Evolutionary conservation across 2,113 vertebrate species (phyloP).

Genomic region (Rhadina sibilatrix): DNA sequence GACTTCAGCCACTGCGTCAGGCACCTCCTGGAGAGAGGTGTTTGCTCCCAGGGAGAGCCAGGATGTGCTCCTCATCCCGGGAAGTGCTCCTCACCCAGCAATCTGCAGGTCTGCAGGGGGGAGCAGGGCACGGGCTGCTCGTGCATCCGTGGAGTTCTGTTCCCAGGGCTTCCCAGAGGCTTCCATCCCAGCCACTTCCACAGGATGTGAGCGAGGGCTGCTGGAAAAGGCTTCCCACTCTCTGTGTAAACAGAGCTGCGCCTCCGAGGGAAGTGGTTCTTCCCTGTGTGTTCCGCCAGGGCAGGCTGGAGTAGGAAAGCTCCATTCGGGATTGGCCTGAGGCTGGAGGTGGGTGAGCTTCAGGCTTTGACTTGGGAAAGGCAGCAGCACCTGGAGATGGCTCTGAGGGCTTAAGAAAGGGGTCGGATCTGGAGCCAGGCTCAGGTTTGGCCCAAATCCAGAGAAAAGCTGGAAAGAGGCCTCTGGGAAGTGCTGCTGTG

Average conservation of each 20-base stretch:
- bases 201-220: conserved; percentile 25
- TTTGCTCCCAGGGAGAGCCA: background rate
- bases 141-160: background rate
- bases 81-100: accelerated
- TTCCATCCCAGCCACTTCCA: background rate
- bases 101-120: background rate
- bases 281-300: background rate
- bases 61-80: background rate
- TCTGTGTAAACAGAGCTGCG: background rate
- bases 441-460: background rate
- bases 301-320: background rate
- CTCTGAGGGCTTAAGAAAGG: background rate
- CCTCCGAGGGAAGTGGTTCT: background rate
- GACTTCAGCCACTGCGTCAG: accelerated
- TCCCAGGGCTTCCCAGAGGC: background rate
- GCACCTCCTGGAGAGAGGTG: background rate
- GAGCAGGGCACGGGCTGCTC: background rate
- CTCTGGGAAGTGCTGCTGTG: background rate
- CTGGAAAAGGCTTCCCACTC: conserved; percentile 6
- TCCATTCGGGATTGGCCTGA: background rate
- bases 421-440: background rate
- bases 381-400: accelerated
- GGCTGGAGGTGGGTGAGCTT: background rate
- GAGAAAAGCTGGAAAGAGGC: background rate
- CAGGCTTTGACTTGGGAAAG: background rate